Percentiles rank a stretch among this genome's conserved stretches.
Evolutionary conservation across 2,113 vertebrate genomes (phyloP).

Genomic region (Fulmarus glacialis): DNA sequence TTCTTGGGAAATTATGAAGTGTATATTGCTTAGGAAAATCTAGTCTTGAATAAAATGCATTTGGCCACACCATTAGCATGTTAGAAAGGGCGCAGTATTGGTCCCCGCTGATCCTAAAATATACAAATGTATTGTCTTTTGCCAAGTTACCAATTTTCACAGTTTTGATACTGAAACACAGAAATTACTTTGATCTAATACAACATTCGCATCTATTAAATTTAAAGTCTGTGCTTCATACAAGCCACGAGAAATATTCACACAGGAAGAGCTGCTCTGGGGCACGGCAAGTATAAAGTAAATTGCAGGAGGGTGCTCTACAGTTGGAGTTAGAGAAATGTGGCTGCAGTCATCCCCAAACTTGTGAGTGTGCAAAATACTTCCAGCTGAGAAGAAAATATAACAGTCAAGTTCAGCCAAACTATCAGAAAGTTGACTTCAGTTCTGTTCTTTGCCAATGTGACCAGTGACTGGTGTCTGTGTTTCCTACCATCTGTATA

Average conservation of each 20-base stretch:
- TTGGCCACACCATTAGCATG: background rate
- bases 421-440: background rate
- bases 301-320: accelerated
- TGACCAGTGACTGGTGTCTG: background rate
- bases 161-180: background rate
- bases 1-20: background rate
- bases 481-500: background rate
- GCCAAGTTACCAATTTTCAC: background rate
- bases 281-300: background rate
- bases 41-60: background rate
- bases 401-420: accelerated
- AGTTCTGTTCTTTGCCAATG: background rate
- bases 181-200: background rate
- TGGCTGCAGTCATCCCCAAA: background rate
- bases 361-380: background rate
- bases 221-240: background rate
- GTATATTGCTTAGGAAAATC: background rate
- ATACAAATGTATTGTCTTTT: background rate
- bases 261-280: background rate
- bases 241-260: background rate
- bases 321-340: background rate
- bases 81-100: background rate
- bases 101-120: background rate
- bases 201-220: background rate
- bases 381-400: background rate